Conservation (phyloP, 1,140 invertebrate species). For the Medauroidea extradentata region DNA sequence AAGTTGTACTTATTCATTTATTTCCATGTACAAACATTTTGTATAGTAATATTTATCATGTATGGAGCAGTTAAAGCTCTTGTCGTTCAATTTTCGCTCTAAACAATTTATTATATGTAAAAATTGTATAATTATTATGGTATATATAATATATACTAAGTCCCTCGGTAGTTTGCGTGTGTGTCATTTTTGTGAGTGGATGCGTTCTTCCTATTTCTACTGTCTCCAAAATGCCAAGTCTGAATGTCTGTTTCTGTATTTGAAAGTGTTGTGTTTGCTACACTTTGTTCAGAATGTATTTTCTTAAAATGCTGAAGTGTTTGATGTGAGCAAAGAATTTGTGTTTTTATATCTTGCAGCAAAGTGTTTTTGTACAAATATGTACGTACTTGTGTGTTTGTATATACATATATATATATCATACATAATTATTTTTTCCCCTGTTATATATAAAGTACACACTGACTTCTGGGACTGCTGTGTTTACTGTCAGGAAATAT, state of each 20-base stretch:
- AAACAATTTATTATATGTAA: constrained; percentile 10
- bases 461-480: too few relatives aligned
- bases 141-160: constrained; percentile 4
- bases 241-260: neutral
- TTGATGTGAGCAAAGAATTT: neutral
- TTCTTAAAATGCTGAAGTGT: too few relatives aligned
- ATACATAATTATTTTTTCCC: neutral
- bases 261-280: neutral
- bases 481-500: too few relatives aligned
- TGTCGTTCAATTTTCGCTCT: constrained; percentile 1
- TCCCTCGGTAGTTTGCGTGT: constrained; percentile 4
- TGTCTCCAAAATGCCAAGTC: neutral
- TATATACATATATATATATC: constrained; percentile 5
- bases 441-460: neutral
- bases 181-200: neutral
- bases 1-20: constrained; percentile 52
- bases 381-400: constrained; percentile 2
- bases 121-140: constrained; percentile 2
- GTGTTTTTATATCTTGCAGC: constrained; percentile 4
- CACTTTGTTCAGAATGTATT: too few relatives aligned
- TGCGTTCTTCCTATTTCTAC: constrained; percentile 2
- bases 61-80: neutral
- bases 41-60: constrained; percentile 5
- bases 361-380: too few relatives aligned
- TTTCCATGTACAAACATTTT: constrained; percentile 47